phyloP scores from a whole-genome alignment of 1,140 invertebrate genomes.

The Mactra quadrangularis region DNA sequence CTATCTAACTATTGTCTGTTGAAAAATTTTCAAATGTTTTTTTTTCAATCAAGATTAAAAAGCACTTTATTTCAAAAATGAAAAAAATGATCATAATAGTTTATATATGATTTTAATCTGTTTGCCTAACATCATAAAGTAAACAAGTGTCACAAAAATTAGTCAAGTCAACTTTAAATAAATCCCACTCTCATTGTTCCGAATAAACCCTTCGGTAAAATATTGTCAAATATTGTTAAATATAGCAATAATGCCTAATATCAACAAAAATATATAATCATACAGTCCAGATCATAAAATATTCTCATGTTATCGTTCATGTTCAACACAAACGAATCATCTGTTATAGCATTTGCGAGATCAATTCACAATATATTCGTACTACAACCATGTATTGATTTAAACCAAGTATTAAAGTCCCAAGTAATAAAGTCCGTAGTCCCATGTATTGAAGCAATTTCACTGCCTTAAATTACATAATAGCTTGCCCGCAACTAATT shows the following conservation, averaged over 20 bases:
- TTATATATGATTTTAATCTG: conserved; percentile 25
- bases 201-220: not conserved
- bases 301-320: not conserved
- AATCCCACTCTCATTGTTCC: not conserved
- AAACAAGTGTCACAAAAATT: conserved; percentile 34
- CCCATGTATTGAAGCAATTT: not conserved
- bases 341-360: conserved; percentile 33
- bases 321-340: not conserved
- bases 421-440: not conserved
- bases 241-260: no score
- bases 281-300: no score
- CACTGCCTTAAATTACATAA: conserved; percentile 29
- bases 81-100: conserved; percentile 10
- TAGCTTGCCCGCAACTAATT: conserved; percentile 12
- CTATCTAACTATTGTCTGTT: no score
- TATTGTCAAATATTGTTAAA: no score
- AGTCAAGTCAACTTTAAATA: conserved; percentile 14
- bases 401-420: not conserved
- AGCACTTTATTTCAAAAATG: conserved; percentile 7
- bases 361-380: conserved; percentile 1
- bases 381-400: conserved; percentile 37
- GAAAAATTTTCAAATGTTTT: no score
- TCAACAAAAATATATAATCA: no score
- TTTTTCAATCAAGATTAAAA: no score
- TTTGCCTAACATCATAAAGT: conserved; percentile 15